phyloP scores from a whole-genome alignment of 2,888 invertebrate genomes.

The Epinotia brunnichana region DNA sequence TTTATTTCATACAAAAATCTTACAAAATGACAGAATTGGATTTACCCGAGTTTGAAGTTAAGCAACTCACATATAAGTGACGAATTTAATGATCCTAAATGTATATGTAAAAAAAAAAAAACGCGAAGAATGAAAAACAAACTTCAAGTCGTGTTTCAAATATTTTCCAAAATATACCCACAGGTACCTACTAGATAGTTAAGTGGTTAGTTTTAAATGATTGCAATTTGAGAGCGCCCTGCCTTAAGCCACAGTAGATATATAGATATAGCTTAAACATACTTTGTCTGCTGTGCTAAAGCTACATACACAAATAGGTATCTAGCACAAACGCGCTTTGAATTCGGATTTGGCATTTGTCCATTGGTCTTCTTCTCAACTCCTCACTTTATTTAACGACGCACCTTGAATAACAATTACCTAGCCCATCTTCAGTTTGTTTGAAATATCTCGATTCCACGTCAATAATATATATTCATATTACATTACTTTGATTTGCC shows the following conservation, averaged over 20 bases:
- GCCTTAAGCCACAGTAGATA: background rate
- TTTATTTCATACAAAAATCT: too few species aligned
- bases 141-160: background rate
- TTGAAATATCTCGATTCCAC: background rate
- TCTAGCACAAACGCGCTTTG: background rate
- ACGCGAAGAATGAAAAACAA: background rate
- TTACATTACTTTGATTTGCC: background rate
- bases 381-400: background rate
- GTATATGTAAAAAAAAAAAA: background rate
- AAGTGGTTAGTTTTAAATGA: background rate
- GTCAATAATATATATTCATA: background rate
- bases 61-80: background rate
- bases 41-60: too few species aligned
- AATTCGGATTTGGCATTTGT: slow-evolving; percentile 3
- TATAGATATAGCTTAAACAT: too few species aligned
- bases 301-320: background rate
- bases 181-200: background rate
- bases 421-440: background rate
- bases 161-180: background rate
- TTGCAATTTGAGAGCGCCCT: background rate
- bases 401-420: background rate
- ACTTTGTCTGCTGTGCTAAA: too few species aligned
- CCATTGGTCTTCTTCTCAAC: slow-evolving; percentile 6
- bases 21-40: too few species aligned
- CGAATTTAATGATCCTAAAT: background rate